Base-by-base conservation (phyloP, 1,140 invertebrate species). In the Drosophila simulans region DNA sequence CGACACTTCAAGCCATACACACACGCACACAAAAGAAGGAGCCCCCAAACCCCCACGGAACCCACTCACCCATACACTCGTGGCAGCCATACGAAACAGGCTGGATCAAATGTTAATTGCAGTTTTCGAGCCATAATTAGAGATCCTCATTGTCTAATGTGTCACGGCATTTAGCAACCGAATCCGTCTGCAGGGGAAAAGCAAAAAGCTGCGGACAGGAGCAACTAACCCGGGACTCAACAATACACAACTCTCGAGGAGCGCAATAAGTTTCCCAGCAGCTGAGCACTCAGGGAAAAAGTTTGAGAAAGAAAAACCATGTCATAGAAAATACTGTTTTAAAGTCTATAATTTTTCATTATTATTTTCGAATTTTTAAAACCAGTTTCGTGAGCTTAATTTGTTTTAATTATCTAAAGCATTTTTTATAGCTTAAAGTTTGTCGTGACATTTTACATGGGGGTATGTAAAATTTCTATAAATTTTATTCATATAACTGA, bases 81-180 rank as follows among this genome's bases (percentile, higher is more conserved):
- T 22, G 20, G 20, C 20, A 22, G 20, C 59, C 35, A 57, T 40
- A 39, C 48, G 5, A 25, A 45, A 51, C 57, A 51, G 45, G 43
- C 48, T 43, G 68, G 84, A 80, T 89, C 84, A 88, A 83, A 88
- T 88, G 84, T 89, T 88, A 88, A 89, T 88, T 88, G 84, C 83
- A 81, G 82, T 79, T 85, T 74, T 77, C 65, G 63, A 85, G 84
- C 82, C 80, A 80, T 88, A 88, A 90, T 89, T 80, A 89, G 84
- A 89, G 83, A 79, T 76, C 60, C 75, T 79, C 75, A 76, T 83
- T 89, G 84, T 89, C 80, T 84, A 89, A 89, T 89, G 68, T 83
- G 70, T 89, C 80, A 74, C 35, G 84, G 84, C 84, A 84, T 89
- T 89, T 88, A 88, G 84, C 73, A 84, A 89, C 59, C 58, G 57